These are phyloP conservation scores for Acheta domesticus DNA, from an alignment of 2,888 invertebrate genomes.

Conservation along the genomic window DNA sequence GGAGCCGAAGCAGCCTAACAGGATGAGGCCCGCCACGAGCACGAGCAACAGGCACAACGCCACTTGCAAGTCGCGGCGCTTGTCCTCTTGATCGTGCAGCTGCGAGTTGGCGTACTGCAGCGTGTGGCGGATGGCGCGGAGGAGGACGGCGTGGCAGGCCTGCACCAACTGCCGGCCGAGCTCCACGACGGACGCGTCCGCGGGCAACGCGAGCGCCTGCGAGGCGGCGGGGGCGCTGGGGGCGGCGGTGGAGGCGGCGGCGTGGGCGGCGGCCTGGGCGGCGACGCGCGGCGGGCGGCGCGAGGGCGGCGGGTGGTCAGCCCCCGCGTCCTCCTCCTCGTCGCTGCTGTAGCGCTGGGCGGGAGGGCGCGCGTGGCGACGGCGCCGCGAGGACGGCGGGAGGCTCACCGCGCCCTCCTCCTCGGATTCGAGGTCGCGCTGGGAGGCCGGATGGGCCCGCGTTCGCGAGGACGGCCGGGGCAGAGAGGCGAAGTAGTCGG, in stretches of 20 bases:
- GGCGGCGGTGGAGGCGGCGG: conserved; percentile 39
- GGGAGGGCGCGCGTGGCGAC: conserved; percentile 32
- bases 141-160: conserved; percentile 46
- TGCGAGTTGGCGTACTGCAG: conserved; percentile 36
- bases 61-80: conserved; percentile 69
- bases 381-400: conserved; percentile 27
- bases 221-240: conserved; percentile 42
- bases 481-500: conserved; percentile 30
- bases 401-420: conserved; percentile 32
- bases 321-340: conserved; percentile 42
- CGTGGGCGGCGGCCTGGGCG: conserved; percentile 31
- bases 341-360: conserved; percentile 35
- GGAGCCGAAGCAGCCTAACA: conserved; percentile 65
- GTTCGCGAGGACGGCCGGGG: conserved; percentile 29
- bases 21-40: conserved; percentile 70
- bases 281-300: conserved; percentile 40
- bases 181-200: conserved; percentile 54
- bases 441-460: conserved; percentile 20
- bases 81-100: conserved; percentile 51
- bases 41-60: conserved; percentile 75
- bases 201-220: conserved; percentile 39
- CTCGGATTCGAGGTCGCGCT: conserved; percentile 34
- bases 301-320: conserved; percentile 43
- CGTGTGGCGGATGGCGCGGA: conserved; percentile 50
- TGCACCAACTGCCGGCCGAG: conserved; percentile 67